A percentile compares a stretch with the other conserved stretches of the same genome.
Evolutionary conservation across 2,113 vertebrate genomes (phyloP).

Genomic region (Cervus canadensis): DNA sequence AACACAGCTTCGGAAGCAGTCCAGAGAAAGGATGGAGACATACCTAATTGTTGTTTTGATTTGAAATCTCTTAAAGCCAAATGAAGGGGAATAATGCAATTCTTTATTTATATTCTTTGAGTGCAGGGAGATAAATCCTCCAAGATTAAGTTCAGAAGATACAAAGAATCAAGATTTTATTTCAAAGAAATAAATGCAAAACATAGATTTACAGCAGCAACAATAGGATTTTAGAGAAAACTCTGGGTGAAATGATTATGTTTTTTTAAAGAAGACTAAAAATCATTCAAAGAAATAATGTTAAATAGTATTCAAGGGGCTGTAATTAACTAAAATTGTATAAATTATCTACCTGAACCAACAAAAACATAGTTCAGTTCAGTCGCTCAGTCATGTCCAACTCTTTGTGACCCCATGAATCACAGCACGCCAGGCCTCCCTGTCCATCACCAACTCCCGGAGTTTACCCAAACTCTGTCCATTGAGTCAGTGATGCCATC

Average conservation of each 20-base stretch:
- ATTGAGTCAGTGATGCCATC: neutral
- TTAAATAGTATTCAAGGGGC: neutral
- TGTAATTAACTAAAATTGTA: neutral
- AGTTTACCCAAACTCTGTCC: neutral
- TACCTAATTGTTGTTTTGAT: neutral
- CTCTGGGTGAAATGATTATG: neutral
- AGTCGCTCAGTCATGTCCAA: fast-evolving
- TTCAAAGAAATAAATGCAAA: neutral
- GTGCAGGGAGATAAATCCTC: neutral
- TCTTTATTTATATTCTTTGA: neutral
- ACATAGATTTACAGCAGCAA: neutral
- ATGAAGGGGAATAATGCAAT: neutral
- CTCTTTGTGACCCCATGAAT: neutral
- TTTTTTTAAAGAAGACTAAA: neutral
- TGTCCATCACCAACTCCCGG: neutral
- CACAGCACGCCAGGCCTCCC: neutral
- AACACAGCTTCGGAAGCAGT: neutral
- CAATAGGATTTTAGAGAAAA: neutral
- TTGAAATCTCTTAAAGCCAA: neutral
- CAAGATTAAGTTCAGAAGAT: neutral
- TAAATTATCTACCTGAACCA: neutral
- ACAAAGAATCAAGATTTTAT: neutral
- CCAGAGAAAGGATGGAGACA: neutral
- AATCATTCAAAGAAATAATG: neutral
- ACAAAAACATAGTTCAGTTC: neutral